A percentile compares a stretch with the other conserved stretches of the same genome.
These are phyloP conservation scores for Philopedon plagiatum DNA, from an alignment of 2,888 invertebrate species.

Conservation along the genomic window DNA sequence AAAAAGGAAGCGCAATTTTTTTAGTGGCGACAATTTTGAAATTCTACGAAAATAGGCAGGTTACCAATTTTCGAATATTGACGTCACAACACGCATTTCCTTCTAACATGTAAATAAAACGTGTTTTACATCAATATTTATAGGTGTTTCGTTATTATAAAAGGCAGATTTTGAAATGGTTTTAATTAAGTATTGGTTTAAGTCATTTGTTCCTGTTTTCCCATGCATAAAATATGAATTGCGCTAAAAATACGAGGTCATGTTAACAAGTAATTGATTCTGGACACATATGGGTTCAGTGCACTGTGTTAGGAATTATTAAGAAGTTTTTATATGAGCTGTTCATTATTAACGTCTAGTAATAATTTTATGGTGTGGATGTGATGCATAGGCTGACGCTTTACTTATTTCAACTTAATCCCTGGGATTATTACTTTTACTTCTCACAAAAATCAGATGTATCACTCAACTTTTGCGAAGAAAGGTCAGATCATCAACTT, in stretches of 20 bases:
- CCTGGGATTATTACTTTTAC: too few species aligned
- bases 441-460: too few species aligned
- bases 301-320: too few species aligned
- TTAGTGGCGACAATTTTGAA: constrained; percentile 1
- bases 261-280: neutral
- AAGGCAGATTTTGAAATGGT: neutral
- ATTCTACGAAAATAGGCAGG: neutral
- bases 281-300: too few species aligned
- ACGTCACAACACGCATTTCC: constrained; percentile 8
- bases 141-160: neutral
- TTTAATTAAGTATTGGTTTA: neutral
- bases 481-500: too few species aligned
- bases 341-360: too few species aligned
- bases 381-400: too few species aligned
- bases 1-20: neutral
- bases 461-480: too few species aligned
- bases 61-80: neutral
- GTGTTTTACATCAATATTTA: neutral
- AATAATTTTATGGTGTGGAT: too few species aligned
- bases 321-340: too few species aligned
- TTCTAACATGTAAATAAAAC: neutral
- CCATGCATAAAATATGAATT: neutral
- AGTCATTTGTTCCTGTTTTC: neutral
- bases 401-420: too few species aligned
- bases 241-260: neutral